Conservation (phyloP, 1,140 invertebrate genomes). For the Homarus americanus region DNA sequence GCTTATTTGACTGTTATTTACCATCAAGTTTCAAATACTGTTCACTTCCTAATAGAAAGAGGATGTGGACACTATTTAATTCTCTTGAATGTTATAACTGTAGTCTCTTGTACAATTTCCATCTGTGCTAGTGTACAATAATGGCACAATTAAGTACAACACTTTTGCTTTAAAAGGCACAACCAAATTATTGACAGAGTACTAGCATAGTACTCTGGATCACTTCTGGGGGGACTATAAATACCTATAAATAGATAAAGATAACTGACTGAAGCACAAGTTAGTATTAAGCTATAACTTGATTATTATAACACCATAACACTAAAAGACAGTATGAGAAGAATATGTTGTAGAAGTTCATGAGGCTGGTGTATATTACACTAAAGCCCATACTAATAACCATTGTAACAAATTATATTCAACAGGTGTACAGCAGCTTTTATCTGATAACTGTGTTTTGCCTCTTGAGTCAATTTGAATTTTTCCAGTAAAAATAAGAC, state of each 20-base stretch:
- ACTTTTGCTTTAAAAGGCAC: conserved; percentile 59
- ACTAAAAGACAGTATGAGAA: conserved; percentile 34
- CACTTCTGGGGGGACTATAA: conserved; percentile 50
- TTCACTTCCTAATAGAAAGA: neutral
- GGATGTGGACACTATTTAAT: neutral
- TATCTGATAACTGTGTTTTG: neutral
- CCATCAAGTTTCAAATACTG: neutral
- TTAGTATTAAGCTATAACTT: conserved; percentile 59
- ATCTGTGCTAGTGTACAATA: conserved; percentile 63
- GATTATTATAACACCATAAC: conserved; percentile 43
- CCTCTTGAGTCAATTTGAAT: conserved; percentile 2
- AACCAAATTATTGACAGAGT: conserved; percentile 53
- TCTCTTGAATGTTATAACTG: neutral
- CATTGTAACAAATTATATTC: conserved; percentile 24
- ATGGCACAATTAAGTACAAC: conserved; percentile 62
- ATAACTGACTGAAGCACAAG: conserved; percentile 62
- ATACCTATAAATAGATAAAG: conserved; percentile 65
- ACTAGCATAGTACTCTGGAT: conserved; percentile 23
- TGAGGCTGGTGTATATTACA: conserved; percentile 33
- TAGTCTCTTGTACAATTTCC: conserved; percentile 10
- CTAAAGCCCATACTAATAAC: conserved; percentile 43
- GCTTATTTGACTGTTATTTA: neutral
- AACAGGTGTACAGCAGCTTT: conserved; percentile 19
- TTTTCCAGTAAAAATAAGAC: neutral
- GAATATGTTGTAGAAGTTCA: neutral